A percentile compares a stretch with the other conserved stretches of the same genome.
phyloP scores from a whole-genome alignment of 2,797 vertebrate genomes.

The Epinephelus malabaricus region DNA sequence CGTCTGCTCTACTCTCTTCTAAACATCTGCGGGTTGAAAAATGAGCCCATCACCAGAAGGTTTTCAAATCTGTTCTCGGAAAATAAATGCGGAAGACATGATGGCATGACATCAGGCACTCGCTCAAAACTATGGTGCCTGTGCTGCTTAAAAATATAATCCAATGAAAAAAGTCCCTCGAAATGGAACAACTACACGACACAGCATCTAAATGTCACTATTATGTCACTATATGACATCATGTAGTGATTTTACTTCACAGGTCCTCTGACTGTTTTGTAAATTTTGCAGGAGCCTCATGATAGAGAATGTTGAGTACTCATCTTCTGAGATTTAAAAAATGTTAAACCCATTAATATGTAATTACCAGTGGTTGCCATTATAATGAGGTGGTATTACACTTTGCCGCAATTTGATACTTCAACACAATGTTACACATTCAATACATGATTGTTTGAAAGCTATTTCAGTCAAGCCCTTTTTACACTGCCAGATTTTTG shows the following conservation, averaged over 20 bases:
- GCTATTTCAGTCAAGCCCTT: not conserved
- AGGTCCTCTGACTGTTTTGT: no score
- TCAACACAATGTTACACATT: not conserved
- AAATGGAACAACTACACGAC: not conserved
- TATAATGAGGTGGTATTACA: not conserved
- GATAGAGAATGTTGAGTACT: no score
- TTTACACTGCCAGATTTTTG: no score
- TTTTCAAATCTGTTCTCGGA: constrained; percentile 46
- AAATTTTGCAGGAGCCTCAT: no score
- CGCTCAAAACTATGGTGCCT: constrained; percentile 2
- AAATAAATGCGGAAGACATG: constrained; percentile 31
- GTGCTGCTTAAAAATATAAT: not conserved
- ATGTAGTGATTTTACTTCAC: no score
- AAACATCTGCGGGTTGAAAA: constrained; percentile 45
- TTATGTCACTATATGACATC: not conserved
- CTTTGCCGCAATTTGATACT: not conserved
- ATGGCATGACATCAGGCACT: constrained; percentile 33
- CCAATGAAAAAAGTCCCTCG: not conserved
- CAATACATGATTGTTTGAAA: not conserved
- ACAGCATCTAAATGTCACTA: not conserved
- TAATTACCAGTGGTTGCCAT: not conserved
- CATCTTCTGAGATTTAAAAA: not conserved
- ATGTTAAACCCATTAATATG: not conserved
- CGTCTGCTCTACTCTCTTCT: constrained; percentile 27
- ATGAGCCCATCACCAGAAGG: constrained; percentile 38